Percentiles rank a stretch among this genome's conserved stretches.
These are phyloP conservation scores for Andrena hattorfiana DNA, from an alignment of 2,888 invertebrate species.

Conservation along the genomic window DNA sequence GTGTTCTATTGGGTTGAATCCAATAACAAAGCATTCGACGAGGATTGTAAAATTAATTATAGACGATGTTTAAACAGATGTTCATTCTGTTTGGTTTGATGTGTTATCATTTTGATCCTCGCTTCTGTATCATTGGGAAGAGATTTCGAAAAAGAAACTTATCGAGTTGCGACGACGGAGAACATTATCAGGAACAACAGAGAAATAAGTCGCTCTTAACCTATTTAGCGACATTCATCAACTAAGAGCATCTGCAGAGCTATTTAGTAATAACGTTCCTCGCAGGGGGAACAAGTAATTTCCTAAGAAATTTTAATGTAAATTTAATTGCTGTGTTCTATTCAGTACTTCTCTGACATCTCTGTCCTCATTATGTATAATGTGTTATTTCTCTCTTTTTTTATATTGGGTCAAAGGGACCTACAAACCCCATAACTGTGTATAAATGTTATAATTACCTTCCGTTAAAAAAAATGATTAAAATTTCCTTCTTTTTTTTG, in stretches of 20 bases:
- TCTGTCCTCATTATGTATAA: no score
- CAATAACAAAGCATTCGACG: no score
- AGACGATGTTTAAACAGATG: no score
- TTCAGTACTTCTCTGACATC: no score
- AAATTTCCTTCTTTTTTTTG: no score
- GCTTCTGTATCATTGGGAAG: not conserved
- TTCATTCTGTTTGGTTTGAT: not conserved
- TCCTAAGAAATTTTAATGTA: constrained; percentile 17
- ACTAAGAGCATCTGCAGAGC: constrained; percentile 20
- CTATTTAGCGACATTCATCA: constrained; percentile 39
- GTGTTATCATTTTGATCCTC: not conserved
- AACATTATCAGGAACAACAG: constrained; percentile 39
- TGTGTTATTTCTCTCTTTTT: no score
- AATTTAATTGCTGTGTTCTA: not conserved
- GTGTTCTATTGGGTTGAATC: no score
- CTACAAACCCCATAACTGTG: no score
- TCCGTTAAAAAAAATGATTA: no score
- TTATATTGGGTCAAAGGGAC: no score
- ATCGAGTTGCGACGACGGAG: constrained; percentile 21
- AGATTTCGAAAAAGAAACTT: constrained; percentile 4
- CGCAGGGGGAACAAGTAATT: not conserved
- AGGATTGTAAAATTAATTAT: no score
- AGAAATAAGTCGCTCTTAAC: constrained; percentile 46
- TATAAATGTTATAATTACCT: no score
- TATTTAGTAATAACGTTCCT: constrained; percentile 27